These are phyloP conservation scores for Cyphomyrmex costatus DNA, from an alignment of 1,140 invertebrate species.

Conservation along the genomic window DNA sequence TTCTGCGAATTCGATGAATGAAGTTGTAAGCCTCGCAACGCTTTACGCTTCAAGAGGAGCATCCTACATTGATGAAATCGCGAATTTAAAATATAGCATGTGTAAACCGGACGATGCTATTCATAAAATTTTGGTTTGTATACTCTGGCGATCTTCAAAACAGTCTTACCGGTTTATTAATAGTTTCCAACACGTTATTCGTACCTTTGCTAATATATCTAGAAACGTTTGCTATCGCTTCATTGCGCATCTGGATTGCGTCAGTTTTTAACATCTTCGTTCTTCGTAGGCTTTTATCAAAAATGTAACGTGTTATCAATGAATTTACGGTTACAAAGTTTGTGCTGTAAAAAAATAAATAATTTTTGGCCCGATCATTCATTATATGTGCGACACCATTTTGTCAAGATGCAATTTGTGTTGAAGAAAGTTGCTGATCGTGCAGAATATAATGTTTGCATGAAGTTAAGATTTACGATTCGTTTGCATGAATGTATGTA, in stretches of 20 bases:
- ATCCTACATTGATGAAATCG: conserved; percentile 41
- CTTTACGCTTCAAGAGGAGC: conserved; percentile 31
- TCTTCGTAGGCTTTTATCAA: neutral
- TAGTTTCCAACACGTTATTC: neutral
- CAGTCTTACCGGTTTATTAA: conserved; percentile 5
- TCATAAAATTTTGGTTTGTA: conserved; percentile 11
- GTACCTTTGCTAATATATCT: neutral
- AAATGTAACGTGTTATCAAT: neutral
- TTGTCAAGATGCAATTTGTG: neutral
- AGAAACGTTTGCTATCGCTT: neutral
- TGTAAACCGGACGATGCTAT: conserved; percentile 1
- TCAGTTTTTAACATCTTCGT: neutral
- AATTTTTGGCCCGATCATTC: neutral
- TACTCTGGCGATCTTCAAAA: neutral
- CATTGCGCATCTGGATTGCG: neutral
- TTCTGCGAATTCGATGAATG: conserved; percentile 49
- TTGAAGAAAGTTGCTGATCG: conserved; percentile 1
- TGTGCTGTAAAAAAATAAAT: neutral
- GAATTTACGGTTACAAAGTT: neutral
- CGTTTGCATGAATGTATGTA: conserved; percentile 26
- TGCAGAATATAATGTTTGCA: neutral
- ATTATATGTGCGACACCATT: neutral
- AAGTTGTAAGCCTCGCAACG: conserved; percentile 1
- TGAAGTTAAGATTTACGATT: neutral
- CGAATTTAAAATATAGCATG: conserved; percentile 29